Percentiles rank a stretch among this genome's conserved stretches.
Evolutionary conservation across 2,888 invertebrate species (phyloP).

Genomic region (Escarpia spicata): DNA sequence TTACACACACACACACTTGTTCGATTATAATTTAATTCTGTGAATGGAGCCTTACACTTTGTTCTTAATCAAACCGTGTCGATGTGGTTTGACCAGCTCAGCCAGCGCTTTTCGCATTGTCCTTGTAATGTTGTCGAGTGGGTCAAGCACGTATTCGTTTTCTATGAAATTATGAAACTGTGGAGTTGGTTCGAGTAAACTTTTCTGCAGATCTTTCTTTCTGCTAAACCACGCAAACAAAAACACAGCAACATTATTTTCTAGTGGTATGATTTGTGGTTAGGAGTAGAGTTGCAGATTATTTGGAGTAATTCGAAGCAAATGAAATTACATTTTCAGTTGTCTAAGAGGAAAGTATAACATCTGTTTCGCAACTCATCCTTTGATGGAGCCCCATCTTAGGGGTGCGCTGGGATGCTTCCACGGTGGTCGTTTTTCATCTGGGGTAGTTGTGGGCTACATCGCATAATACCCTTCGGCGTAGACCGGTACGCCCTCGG

Average conservation of each 20-base stretch:
- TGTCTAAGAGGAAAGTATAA: not conserved
- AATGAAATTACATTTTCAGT: not conserved
- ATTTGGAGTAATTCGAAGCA: not conserved
- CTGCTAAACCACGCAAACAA: not conserved
- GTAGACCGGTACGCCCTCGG: too few relatives aligned
- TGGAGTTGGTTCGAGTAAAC: not conserved
- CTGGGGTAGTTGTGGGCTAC: too few relatives aligned
- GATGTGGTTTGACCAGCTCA: not conserved
- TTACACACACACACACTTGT: too few relatives aligned
- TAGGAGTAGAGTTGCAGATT: not conserved
- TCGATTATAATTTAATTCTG: not conserved
- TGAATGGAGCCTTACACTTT: not conserved
- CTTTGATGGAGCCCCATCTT: too few relatives aligned
- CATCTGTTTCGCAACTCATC: too few relatives aligned
- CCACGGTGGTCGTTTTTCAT: too few relatives aligned
- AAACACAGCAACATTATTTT: not conserved
- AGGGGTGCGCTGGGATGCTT: too few relatives aligned
- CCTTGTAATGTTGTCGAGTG: not conserved
- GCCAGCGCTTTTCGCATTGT: not conserved
- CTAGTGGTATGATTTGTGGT: not conserved
- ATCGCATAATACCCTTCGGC: too few relatives aligned
- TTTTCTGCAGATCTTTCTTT: not conserved
- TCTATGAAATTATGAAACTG: not conserved
- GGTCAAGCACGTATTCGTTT: not conserved
- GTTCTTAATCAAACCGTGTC: not conserved